Evolutionary conservation across 2,888 invertebrate species (phyloP), one percentile per base, ranked within the genome.

Genomic region (Dynastes tityus): DNA sequence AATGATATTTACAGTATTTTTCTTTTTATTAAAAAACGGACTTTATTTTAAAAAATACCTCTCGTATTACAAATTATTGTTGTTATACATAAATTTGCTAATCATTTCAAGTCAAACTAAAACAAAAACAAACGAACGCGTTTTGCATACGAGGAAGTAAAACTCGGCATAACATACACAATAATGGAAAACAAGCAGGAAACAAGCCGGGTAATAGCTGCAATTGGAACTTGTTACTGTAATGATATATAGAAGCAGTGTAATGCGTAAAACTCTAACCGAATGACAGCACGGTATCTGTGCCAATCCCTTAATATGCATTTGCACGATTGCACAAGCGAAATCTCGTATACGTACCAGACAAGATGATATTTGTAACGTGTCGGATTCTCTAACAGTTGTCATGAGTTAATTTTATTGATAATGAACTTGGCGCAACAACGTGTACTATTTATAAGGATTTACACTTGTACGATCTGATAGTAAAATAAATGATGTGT

Each of bases 211-310:
- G 45, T 45, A 45, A 45, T 45, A 45, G 11, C 55, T 55, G 55
- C 16, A 55, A 55, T 22, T 16, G 16, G 22, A 16, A 2, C 16
- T 16, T 22, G 16, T 55, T 55, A 27, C 22, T 8, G 22, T 55
- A 55, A 55, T 55, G 55, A 55, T 55, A 55, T 55, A 22, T 55
- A 55, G n/a, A 27, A 55, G 55, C 55, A 55, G 55, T 22, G 55
- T 55, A 8, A 22, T 55, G 22, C 22, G 22, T 55, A 55, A 55
- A 55, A 55, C n/a, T 2, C 16, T 16, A 53, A 16, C 16, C n/a
- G 53, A 53, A 16, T 16, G n/a, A 53, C 53, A 53, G 13, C 16
- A 53, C 53, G 16, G 16, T 22, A 16, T 55, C 55, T 8, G 5
- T 22, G 22, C 22, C 55, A 55, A 16, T 55, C 55, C 22, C 55